Base-by-base conservation (phyloP, 2,113 vertebrate genomes). In the Aegypius monachus region DNA sequence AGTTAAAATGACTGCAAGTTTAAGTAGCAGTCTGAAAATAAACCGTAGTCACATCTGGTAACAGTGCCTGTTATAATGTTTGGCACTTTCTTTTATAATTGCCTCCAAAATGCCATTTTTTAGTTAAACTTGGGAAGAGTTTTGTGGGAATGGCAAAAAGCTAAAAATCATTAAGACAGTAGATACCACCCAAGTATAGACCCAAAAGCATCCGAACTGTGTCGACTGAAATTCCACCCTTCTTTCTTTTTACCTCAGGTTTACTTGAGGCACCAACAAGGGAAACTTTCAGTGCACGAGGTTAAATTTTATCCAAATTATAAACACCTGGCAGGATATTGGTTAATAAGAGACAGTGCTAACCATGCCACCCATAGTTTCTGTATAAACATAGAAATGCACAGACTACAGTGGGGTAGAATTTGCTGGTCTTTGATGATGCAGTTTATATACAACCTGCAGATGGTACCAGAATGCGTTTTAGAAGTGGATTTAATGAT, bases 301-400 rank as follows among this genome's bases (percentile, higher is more conserved):
- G 72, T 89, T 97, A 84, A 72, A 95, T 89, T 96, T 93, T 91
- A 85, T 87, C 65, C 77, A 89, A 42, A 93, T 95, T 95, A 81
- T 65, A 75, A 94, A 93, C 68, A 95, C 27, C 52, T 89, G 83
- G 27, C 77, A 95, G 88, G 75, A 86, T 94, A 68, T 79, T 75
- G 43, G 52, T 84, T 96, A 97, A 75, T 95, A 91, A 52, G 80
- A 95, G 80, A 62, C 82, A 88, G 38, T 61, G n/a, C 67, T 84
- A 62, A 58, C 75, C n/a, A 18, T 77, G 66, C 75, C 86, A 81
- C 89, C 38, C 77, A 36, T 55, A 27, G 65, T 67, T 81, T 77
- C 73, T 91, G 27, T 65, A 16, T 79, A 86, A 88, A 68, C 34
- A 9, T 4, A 52, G 72, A 55, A 88, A 48, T 67, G 21, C 12